Percentiles rank a stretch among this genome's conserved stretches.
Evolutionary conservation across 2,797 vertebrate genomes (phyloP).

Genomic region (Halcyon badia): DNA sequence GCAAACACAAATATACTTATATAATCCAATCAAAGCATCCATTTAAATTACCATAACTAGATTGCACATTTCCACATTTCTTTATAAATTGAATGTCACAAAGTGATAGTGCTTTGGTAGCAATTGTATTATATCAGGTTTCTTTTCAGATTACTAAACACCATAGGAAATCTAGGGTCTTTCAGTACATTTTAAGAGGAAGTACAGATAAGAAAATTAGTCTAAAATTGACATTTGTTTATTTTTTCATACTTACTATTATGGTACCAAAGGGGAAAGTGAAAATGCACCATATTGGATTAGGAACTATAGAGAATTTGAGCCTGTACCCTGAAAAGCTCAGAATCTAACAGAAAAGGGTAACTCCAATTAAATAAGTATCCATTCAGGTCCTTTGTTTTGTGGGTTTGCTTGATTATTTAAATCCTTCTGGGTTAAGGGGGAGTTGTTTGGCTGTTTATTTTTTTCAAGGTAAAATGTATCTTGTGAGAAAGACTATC

Average conservation of each 20-base stretch:
- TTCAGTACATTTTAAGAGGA: background rate
- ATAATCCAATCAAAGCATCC: conserved; percentile 62
- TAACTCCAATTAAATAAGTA: background rate
- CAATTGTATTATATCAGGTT: conserved; percentile 14
- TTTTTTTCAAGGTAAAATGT: background rate
- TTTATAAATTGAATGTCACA: conserved; percentile 23
- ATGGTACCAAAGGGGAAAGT: background rate
- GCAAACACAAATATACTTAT: conserved; percentile 53
- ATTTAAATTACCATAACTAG: conserved; percentile 30
- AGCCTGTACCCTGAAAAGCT: background rate
- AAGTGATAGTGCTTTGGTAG: background rate
- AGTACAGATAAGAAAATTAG: background rate
- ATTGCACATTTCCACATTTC: conserved; percentile 24
- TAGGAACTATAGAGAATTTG: background rate
- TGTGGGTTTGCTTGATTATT: background rate
- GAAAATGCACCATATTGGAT: background rate
- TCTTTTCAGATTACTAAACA: background rate
- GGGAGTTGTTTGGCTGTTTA: background rate
- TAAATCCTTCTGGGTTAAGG: background rate
- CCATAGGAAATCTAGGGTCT: background rate
- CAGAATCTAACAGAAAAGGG: background rate
- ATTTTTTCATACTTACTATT: background rate
- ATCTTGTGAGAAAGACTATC: background rate
- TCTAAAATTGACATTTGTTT: background rate
- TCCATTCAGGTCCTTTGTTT: background rate